A percentile compares a stretch with the other conserved stretches of the same genome.
These are phyloP conservation scores for Spinus olivaceus DNA, from an alignment of 2,797 vertebrate genomes.

Conservation along the genomic window DNA sequence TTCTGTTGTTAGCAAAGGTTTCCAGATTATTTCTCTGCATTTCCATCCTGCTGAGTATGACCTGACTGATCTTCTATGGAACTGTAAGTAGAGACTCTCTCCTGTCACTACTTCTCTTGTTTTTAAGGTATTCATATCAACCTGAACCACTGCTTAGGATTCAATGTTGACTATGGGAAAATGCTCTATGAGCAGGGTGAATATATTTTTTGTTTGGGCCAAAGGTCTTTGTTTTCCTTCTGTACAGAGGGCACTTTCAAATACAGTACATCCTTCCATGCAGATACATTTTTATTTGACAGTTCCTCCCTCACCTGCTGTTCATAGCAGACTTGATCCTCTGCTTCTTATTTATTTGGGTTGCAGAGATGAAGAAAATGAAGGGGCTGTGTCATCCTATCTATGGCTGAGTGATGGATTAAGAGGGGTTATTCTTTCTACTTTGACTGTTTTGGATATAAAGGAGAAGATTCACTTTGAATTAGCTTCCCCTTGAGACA, in stretches of 20 bases:
- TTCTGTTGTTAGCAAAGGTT: background rate
- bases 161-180: background rate
- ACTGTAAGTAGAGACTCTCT: background rate
- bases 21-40: background rate
- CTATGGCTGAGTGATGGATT: background rate
- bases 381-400: background rate
- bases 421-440: background rate
- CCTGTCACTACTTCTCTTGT: background rate
- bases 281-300: background rate
- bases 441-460: background rate
- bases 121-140: background rate
- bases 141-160: background rate
- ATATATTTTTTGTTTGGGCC: background rate
- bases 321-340: background rate
- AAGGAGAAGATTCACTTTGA: background rate
- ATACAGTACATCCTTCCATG: background rate
- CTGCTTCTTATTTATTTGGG: background rate
- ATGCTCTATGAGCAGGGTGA: background rate
- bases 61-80: background rate
- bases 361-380: background rate
- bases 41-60: background rate
- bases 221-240: background rate
- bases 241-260: background rate
- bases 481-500: background rate
- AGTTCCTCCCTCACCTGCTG: background rate